Evolutionary conservation across 2,113 vertebrate genomes (phyloP).

Genomic region (Pedionomus torquatus): DNA sequence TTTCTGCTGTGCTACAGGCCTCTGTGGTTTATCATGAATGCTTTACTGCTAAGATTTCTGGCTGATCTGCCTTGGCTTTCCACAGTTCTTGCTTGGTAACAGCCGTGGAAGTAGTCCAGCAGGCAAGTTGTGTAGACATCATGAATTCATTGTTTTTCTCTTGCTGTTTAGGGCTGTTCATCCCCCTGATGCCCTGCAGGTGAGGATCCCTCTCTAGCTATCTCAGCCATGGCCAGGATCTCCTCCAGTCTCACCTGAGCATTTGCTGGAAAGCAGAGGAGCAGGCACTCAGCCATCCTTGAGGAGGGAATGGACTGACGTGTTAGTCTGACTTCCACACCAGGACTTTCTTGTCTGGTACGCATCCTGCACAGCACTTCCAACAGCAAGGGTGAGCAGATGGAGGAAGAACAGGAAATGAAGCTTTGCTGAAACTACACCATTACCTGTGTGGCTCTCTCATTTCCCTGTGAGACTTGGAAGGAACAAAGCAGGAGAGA

Average conservation of each 20-base stretch:
- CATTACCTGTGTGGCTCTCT: neutral
- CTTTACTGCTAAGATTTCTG: neutral
- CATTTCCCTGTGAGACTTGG: neutral
- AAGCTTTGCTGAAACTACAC: neutral
- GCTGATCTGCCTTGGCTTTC: neutral
- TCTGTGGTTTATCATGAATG: neutral
- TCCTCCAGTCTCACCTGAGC: neutral
- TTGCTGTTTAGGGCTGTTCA: neutral
- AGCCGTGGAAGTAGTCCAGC: neutral
- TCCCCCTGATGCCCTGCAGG: neutral
- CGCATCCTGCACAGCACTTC: neutral
- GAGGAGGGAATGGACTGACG: neutral
- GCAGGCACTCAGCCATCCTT: accelerated
- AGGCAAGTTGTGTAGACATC: neutral
- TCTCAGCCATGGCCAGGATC: neutral
- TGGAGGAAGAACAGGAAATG: neutral
- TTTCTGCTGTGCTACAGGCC: neutral
- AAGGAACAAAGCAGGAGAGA: neutral
- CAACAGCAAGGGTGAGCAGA: neutral
- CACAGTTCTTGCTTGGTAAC: neutral
- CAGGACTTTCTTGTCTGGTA: neutral
- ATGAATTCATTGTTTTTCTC: neutral
- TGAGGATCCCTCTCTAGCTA: neutral
- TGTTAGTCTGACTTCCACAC: neutral
- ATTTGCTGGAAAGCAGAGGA: neutral